Base-by-base conservation (phyloP, 2,113 vertebrate genomes). In the Cercocebus atys region DNA sequence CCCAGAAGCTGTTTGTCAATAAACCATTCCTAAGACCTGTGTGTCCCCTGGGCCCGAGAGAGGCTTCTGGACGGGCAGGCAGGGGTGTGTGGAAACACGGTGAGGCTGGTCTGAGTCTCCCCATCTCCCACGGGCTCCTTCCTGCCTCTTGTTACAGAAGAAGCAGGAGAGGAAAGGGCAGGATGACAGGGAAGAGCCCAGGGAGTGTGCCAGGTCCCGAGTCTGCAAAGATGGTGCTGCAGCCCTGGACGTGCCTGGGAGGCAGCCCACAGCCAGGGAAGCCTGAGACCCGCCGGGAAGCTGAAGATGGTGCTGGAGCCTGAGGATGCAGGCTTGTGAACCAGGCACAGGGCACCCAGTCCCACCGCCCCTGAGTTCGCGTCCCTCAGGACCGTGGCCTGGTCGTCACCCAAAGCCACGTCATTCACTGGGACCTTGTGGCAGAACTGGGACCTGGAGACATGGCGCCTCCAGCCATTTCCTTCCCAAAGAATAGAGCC, bases 121-220 rank as follows among this genome's bases (percentile, higher is more conserved):
- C 3, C 1, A 0, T 17, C 59, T 55, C 17, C 66, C 8, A 2
- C 0, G 0, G 0, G 14, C 12, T 35, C 20, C 17, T 40, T 78
- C 10, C 14, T 8, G 16, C 59, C 66, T 91, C 90, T 22, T 76
- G 27, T 83, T 35, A 40, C 10, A n/a, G 50, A 78, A 18, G 70
- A 45, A 52, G 32, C 75, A 16, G 30, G 23, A 18, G 52, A 43
- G 9, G 9, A 35, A 78, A 52, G 50, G 30, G 35, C 2, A 52
- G 45, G 27, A 79, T 64, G 61, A 64, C 2, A 55, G 52, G 8
- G 27, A 20, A 8, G 27, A 35, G 78, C 38, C 32, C 43, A 12
- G 45, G 55, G 20, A 4, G 12, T 27, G 12, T 6, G 10, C 30
- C 18, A 3, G 18, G 40, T 5, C 52, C 75, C 23, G 38, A 30